Evolutionary conservation across 2,113 vertebrate genomes (phyloP).

Genomic region (Dendropsophus ebraccatus): DNA sequence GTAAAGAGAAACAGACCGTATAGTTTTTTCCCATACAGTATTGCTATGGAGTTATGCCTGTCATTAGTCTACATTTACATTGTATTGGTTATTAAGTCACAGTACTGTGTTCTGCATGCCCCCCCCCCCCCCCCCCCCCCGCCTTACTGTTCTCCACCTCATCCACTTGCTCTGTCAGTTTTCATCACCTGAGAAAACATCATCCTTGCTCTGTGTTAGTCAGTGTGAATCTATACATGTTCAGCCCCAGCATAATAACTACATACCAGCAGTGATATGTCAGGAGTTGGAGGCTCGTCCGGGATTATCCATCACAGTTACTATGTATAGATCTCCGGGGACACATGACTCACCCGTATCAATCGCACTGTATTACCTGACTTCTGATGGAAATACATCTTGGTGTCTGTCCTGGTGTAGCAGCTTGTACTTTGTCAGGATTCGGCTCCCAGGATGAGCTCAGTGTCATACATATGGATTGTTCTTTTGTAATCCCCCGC

Average conservation of each 20-base stretch:
- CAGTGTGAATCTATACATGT: no score
- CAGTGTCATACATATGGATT: not conserved
- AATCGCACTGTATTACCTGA: constrained; percentile 23
- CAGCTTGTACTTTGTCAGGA: not conserved
- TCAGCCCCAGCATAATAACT: not conserved
- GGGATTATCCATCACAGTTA: constrained; percentile 24
- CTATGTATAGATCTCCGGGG: not conserved
- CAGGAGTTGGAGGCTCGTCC: not conserved
- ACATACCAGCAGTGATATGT: not conserved
- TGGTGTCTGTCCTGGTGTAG: not conserved
- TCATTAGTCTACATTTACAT: no score
- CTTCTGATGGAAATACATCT: constrained; percentile 19
- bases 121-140: no score
- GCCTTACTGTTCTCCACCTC: no score
- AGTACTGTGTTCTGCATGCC: no score
- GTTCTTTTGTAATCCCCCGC: not conserved
- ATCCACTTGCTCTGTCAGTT: no score
- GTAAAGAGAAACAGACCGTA: not conserved
- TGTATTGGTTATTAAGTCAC: no score
- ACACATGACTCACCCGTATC: constrained; percentile 27
- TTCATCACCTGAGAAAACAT: no score
- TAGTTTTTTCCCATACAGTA: no score
- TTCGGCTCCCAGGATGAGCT: not conserved
- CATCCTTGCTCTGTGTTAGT: no score
- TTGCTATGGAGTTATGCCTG: no score